Evolutionary conservation across 2,888 invertebrate species (phyloP).

Genomic region (Petrophora chlorosata): DNA sequence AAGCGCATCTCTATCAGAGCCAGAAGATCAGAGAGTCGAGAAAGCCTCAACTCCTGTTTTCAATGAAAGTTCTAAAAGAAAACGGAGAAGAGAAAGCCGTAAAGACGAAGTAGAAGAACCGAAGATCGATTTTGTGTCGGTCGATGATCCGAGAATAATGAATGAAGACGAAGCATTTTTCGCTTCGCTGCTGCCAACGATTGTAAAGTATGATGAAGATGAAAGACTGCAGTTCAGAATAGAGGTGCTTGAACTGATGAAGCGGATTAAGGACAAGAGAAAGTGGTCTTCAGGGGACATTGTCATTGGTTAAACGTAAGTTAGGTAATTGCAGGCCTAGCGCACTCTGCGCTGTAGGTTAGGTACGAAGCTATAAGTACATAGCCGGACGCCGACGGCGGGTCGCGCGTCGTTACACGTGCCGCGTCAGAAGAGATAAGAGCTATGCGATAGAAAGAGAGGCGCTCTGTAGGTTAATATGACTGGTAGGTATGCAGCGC

Average conservation of each 20-base stretch:
- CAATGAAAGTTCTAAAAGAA: slow-evolving; percentile 10
- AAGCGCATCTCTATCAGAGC: neutral
- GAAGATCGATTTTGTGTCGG: slow-evolving; percentile 16
- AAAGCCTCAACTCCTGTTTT: no score
- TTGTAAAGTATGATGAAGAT: slow-evolving; percentile 71
- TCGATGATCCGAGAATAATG: slow-evolving; percentile 70
- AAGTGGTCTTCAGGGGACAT: slow-evolving; percentile 29
- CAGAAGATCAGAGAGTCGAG: no score
- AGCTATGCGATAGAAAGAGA: no score
- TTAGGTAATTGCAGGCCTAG: no score
- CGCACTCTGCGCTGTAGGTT: no score
- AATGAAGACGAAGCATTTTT: slow-evolving; percentile 80
- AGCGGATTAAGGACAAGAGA: slow-evolving; percentile 62
- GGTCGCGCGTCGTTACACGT: no score
- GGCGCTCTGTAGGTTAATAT: no score
- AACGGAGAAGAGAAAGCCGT: slow-evolving; percentile 8
- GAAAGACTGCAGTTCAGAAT: slow-evolving; percentile 73
- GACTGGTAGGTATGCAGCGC: no score
- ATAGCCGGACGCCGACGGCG: no score
- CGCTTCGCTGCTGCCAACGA: slow-evolving; percentile 69
- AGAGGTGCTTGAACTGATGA: slow-evolving; percentile 70
- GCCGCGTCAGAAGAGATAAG: no score
- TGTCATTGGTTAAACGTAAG: no score
- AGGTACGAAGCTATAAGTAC: no score
- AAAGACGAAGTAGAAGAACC: slow-evolving; percentile 1